These are phyloP conservation scores for Tetraodon nigroviridis DNA, from an alignment of 2,113 vertebrate genomes.

Conservation along the genomic window DNA sequence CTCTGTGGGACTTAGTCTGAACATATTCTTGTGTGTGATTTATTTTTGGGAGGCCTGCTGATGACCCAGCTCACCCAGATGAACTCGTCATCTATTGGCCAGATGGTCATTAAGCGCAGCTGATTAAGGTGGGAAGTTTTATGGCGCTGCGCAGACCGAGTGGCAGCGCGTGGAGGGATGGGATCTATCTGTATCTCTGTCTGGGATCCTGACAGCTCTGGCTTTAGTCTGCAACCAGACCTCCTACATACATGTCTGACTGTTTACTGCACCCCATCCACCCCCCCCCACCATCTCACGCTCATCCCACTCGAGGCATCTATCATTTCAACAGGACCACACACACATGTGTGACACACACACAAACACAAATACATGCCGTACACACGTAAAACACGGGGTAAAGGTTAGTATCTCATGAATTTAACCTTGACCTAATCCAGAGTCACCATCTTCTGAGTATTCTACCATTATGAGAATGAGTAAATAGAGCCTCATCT, in stretches of 20 bases:
- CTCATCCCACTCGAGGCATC: slow-evolving; percentile 55
- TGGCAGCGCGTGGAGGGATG: slow-evolving; percentile 46
- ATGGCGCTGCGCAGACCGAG: slow-evolving; percentile 24
- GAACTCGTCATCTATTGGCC: slow-evolving; percentile 13
- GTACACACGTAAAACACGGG: slow-evolving; percentile 8
- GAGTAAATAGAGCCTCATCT: slow-evolving; percentile 9
- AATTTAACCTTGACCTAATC: slow-evolving; percentile 22
- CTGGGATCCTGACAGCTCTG: slow-evolving; percentile 67
- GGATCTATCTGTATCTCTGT: slow-evolving; percentile 62
- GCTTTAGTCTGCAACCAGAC: slow-evolving; percentile 66
- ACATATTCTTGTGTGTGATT: slow-evolving; percentile 7
- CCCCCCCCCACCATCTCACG: slow-evolving; percentile 33
- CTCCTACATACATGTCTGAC: slow-evolving; percentile 65
- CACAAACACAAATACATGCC: slow-evolving; percentile 26
- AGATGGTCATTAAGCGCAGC: slow-evolving; percentile 8
- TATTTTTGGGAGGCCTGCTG: background rate
- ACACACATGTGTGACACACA: slow-evolving; percentile 44
- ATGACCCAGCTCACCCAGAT: slow-evolving; percentile 20
- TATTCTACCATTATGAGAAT: slow-evolving; percentile 1
- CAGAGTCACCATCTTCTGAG: background rate
- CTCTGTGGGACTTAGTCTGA: background rate
- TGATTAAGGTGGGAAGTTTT: slow-evolving; percentile 41
- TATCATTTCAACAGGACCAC: slow-evolving; percentile 67
- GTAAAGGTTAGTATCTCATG: slow-evolving; percentile 21
- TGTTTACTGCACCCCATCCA: slow-evolving; percentile 62